Conservation (phyloP, 2,113 vertebrate genomes). For the Pristiophorus japonicus region DNA sequence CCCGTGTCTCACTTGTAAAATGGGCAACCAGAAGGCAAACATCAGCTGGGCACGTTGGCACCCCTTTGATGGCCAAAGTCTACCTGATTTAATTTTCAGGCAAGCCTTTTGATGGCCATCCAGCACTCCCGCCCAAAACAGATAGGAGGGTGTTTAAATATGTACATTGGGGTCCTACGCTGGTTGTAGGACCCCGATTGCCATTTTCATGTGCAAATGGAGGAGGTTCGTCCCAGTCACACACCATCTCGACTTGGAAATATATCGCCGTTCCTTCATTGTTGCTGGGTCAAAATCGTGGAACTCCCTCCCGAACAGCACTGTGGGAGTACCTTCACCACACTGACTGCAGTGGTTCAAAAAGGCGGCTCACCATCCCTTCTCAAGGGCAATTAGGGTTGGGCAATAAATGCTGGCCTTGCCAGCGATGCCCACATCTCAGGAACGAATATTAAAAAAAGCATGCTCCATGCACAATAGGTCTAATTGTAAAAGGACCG, state of each 20-base stretch:
- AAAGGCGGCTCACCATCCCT: too few species aligned
- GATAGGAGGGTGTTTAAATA: too few species aligned
- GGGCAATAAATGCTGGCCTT: too few species aligned
- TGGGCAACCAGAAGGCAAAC: not conserved
- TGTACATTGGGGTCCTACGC: not conserved
- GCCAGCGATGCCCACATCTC: too few species aligned
- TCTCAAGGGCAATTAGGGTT: too few species aligned
- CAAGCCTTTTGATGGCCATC: not conserved
- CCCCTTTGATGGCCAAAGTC: not conserved
- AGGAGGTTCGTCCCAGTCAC: not conserved
- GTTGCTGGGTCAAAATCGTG: too few species aligned
- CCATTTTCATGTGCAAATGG: not conserved
- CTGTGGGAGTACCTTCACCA: too few species aligned
- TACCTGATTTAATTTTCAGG: not conserved
- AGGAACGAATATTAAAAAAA: not conserved
- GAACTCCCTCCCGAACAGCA: too few species aligned
- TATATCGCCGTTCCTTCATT: too few species aligned
- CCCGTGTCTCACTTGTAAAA: not conserved
- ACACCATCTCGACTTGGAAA: too few species aligned
- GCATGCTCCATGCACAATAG: not conserved
- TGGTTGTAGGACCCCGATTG: not conserved
- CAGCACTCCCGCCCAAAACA: not conserved
- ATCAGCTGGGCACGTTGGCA: not conserved
- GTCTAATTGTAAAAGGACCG: not conserved
- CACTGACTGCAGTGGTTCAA: too few species aligned